These are phyloP conservation scores for Hydrocynus forskahlii DNA, from an alignment of 2,797 vertebrate genomes.

Conservation along the genomic window DNA sequence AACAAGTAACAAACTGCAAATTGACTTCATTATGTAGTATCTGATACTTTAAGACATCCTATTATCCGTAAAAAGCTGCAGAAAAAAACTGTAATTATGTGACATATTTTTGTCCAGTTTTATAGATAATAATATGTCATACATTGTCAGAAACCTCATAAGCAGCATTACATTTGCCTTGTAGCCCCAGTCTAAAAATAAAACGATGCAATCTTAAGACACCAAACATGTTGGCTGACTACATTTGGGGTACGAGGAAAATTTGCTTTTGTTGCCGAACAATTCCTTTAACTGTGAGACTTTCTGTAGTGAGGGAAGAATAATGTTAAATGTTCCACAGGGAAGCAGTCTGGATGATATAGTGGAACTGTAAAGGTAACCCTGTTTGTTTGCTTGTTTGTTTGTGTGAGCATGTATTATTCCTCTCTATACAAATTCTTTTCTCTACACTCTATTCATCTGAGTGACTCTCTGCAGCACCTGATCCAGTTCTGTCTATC, in stretches of 20 bases:
- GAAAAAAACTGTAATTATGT: no score
- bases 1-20: no score
- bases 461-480: constrained; percentile 17
- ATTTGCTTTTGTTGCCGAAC: not conserved
- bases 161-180: no score
- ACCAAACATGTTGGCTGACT: no score
- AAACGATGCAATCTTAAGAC: not conserved
- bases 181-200: no score
- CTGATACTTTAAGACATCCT: no score
- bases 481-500: not conserved
- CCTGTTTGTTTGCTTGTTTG: constrained; percentile 15
- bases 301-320: not conserved
- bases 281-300: not conserved
- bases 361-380: constrained; percentile 79
- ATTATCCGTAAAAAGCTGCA: no score
- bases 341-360: constrained; percentile 76
- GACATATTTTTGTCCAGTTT: no score
- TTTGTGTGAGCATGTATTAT: constrained; percentile 23
- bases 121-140: no score
- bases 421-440: not conserved
- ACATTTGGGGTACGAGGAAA: not conserved
- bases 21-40: no score
- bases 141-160: no score
- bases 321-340: constrained; percentile 60
- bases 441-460: no score